Base-by-base conservation (phyloP, 1,140 invertebrate species). In the Pararge aegeria region DNA sequence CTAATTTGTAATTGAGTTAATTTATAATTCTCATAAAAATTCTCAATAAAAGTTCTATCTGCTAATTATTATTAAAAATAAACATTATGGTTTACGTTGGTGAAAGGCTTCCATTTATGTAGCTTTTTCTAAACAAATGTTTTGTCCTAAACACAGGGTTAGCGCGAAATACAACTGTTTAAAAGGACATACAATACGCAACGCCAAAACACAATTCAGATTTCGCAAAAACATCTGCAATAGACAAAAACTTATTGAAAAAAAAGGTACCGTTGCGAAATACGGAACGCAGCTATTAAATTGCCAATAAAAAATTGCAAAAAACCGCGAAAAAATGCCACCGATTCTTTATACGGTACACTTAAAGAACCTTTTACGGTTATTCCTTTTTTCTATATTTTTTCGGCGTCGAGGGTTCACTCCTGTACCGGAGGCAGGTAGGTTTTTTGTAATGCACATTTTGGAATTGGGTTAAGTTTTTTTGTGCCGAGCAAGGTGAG, bases 391-490 rank as follows among this genome's bases (percentile, higher is more conserved):
- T 24, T 24, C 2, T 24, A 4, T 24, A 24, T 75, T 75, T 64
- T 46, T 46, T 46, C 19, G 10, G 50, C 37, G 30, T 37, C 53
- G 50, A 68, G 81, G 78, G 78, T 72, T 75, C 68, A 67, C 68
- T 68, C 65, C 71, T 69, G 79, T 83, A 81, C 75, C 67, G 79
- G 74, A 62, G 71, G 80, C 82, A 87, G 83, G 80, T 81, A 79
- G 62, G 21, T 68, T 78, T 84, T 84, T 82, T 83, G 73, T 60
- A 67, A 61, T 62, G 66, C 56, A 64, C 68, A 65, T 73, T 75
- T 75, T 68, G 66, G 79, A 88, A 88, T 85, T 87, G 82, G 85
- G 85, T 85, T 88, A 84, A 77, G 61, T 69, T 78, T 57, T 57
- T 53, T 63, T 84, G 74, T 21, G 65, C 51, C 50, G 70, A 73